Conservation (phyloP, 2,113 vertebrate genomes). For the Pterocles burchelli region DNA sequence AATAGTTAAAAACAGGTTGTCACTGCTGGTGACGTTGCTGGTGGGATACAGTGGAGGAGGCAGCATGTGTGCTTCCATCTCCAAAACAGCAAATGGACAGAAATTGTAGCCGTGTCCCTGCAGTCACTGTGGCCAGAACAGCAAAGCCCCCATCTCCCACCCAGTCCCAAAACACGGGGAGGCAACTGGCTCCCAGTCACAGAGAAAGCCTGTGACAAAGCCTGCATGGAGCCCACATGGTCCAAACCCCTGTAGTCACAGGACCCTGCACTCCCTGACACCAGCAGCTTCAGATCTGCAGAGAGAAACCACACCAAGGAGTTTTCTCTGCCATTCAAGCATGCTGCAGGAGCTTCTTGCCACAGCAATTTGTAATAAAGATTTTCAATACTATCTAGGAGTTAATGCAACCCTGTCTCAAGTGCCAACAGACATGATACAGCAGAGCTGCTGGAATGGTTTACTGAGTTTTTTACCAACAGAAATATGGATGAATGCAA, state of each 20-base stretch:
- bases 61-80: rapidly evolving
- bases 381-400: neutral
- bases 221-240: neutral
- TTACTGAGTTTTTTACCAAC: neutral
- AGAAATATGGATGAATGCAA: neutral
- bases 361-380: neutral
- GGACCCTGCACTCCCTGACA: neutral
- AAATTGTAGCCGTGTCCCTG: neutral
- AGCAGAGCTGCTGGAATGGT: neutral
- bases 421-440: neutral
- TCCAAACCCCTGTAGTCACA: neutral
- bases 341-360: neutral
- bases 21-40: neutral
- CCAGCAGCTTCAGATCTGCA: neutral
- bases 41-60: no score
- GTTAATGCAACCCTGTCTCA: neutral
- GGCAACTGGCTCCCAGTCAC: rapidly evolving
- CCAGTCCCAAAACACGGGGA: rapidly evolving
- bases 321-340: neutral
- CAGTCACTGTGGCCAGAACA: neutral
- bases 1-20: neutral
- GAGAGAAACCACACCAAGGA: neutral
- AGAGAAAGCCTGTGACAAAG: neutral
- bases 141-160: neutral
- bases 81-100: neutral